Evolutionary conservation across 2,888 invertebrate genomes (phyloP), one percentile per base, ranked within the genome.

Genomic region (Tillus elongatus): DNA sequence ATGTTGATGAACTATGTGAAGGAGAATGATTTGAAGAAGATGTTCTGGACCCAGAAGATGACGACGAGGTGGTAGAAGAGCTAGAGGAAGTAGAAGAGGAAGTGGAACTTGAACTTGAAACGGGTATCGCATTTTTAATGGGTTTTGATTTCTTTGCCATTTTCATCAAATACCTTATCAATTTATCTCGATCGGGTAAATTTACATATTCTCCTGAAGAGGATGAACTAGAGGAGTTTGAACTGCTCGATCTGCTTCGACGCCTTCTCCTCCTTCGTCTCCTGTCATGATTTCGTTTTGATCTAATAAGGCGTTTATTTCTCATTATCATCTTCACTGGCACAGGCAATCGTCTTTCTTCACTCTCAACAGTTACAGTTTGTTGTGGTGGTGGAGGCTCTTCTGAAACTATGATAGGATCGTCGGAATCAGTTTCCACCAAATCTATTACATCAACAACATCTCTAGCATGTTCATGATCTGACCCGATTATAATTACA

Each of bases 371-470:
- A 8, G 13, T 12, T 15, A 37, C n/a, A 12, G 35, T 4, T 26
- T 36, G 34, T 9, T 36, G 40, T 24, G 30, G 32, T 4, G 38
- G 41, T 10, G 13, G 43, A n/a, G 53, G 49, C 11, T 44, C 43
- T 36, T 46, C 45, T 9, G 55, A 49, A 15, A 59, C 51, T 11
- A 59, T 49, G 28, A 59, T 56, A 2, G 56, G 56, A 37, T 59
- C 58, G 44, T 60, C 57, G 4, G 58, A 55, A 41, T 58, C 56
- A 4, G 51, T 51, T 26, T 58, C 53, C 6, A 55, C 43, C 24
- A 58, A 39, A 40, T 53, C 51, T 13, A 58, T 58, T 1, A 56
- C 50, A 31, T 45, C 45, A 11, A 40, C 35, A 11, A 36, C 31
- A 12, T 24, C 36, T 4, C 41, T 31, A 31, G 31, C 39, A 2